These are phyloP conservation scores for Lophochroa leadbeateri DNA, from an alignment of 2,113 vertebrate genomes.

Conservation along the genomic window DNA sequence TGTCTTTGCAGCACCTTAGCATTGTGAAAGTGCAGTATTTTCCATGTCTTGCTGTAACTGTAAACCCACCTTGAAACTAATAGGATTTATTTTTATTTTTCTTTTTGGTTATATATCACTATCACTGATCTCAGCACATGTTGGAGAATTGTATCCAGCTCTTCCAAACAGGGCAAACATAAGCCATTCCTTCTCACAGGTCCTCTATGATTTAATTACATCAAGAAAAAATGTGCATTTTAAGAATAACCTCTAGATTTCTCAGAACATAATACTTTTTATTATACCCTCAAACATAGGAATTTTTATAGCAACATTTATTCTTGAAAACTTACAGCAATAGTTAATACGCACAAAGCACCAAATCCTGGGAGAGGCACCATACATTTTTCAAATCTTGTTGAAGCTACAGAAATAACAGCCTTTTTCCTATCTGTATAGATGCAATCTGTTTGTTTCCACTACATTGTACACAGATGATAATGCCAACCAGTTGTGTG, in stretches of 20 bases:
- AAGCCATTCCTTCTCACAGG: background rate
- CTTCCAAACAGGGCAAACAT: background rate
- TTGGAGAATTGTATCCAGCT: background rate
- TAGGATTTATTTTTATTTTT: background rate
- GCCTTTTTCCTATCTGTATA: background rate
- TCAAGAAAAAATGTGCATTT: background rate
- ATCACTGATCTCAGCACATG: background rate
- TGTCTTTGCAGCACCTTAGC: background rate
- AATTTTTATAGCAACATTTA: background rate
- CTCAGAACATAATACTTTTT: background rate
- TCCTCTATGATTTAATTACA: background rate
- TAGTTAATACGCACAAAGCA: background rate
- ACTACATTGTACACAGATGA: background rate
- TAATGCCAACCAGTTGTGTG: background rate
- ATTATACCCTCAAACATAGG: background rate
- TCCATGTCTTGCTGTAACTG: background rate
- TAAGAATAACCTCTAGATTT: background rate
- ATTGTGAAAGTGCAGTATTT: background rate
- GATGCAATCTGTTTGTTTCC: constrained; percentile 7
- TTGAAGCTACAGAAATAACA: background rate
- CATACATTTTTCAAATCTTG: background rate
- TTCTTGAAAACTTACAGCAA: background rate
- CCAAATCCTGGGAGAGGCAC: background rate
- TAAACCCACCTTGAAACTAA: background rate
- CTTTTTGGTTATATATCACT: background rate